Base-by-base conservation (phyloP, 2,888 invertebrate species). In the Diaphora mendica region DNA sequence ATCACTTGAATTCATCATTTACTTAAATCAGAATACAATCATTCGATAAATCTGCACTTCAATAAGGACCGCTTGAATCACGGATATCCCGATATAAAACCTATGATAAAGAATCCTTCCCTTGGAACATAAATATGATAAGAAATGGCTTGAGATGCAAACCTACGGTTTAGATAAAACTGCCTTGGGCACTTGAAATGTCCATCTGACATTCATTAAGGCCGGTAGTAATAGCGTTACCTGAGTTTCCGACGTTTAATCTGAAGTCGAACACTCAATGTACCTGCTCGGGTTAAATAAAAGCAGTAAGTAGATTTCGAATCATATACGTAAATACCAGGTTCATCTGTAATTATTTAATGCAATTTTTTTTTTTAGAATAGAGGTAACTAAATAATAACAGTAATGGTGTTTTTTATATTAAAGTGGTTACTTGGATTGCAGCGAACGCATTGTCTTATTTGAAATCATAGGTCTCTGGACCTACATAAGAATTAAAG, bases 181-280 rank as follows among this genome's bases (percentile, higher is more conserved):
- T 86, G 85, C 87, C 86, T 87, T 86, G 87, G 82, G 85, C 87
- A 79, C 82, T 89, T 86, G 87, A 85, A 89, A 89, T 88, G 88
- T 89, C 87, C 87, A 85, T 81, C 88, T 87, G 87, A 87, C 86
- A 87, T 85, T 86, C 79, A 81, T 87, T 85, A 85, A 86, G 87
- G 86, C 85, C 85, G 84, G 86, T 85, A 87, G 88, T 91, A 90
- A 91, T 91, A 90, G 90, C 87, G 86, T 87, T 87, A 89, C 88
- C 81, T 86, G 81, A 86, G 87, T 89, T 86, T 86, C 86, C 83
- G 82, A 80, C 78, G 51, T 78, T 75, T 79, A 71, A 79, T 84
- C 80, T 82, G 77, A 71, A 72, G 74, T 79, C 67, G 72, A 68
- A 44, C 67, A 77, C 71, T 77, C 73, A 79, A 79, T 83, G 73